These are phyloP conservation scores for Acleris holmiana DNA, from an alignment of 2,888 invertebrate genomes.

Conservation along the genomic window DNA sequence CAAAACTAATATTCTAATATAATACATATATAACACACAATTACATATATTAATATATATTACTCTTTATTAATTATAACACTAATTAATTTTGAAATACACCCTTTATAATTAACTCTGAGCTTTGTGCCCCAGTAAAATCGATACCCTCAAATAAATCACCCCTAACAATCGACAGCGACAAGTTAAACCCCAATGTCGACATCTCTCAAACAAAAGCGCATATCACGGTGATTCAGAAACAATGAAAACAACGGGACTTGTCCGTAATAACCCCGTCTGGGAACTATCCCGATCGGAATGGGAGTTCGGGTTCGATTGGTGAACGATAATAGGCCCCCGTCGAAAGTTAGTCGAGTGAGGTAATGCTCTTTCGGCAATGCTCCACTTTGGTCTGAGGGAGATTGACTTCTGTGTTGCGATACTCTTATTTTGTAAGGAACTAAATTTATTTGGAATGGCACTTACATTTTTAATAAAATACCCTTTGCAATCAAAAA, in stretches of 20 bases:
- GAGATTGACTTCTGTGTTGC: neutral
- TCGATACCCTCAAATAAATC: constrained; percentile 6
- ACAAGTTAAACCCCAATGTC: constrained; percentile 12
- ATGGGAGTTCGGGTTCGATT: constrained; percentile 16
- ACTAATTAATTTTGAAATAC: too few relatives aligned
- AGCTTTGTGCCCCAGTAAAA: too few relatives aligned
- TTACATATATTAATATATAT: too few relatives aligned
- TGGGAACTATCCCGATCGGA: constrained; percentile 5
- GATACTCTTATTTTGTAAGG: too few relatives aligned
- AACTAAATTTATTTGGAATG: too few relatives aligned
- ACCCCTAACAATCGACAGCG: constrained; percentile 16
- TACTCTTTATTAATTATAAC: too few relatives aligned
- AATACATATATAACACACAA: too few relatives aligned
- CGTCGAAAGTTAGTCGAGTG: constrained; percentile 31
- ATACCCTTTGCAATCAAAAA: too few relatives aligned
- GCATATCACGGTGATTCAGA: constrained; percentile 28
- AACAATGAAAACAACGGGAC: constrained; percentile 27
- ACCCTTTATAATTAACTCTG: too few relatives aligned
- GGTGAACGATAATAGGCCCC: constrained; percentile 16
- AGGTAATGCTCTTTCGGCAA: constrained; percentile 27
- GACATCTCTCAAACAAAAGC: constrained; percentile 35
- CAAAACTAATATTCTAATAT: too few relatives aligned
- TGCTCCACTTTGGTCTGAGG: constrained; percentile 13
- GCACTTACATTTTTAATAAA: too few relatives aligned
- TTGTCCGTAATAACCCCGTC: constrained; percentile 27